phyloP scores from a whole-genome alignment of 1,140 invertebrate genomes.

The Eupeodes corollae region DNA sequence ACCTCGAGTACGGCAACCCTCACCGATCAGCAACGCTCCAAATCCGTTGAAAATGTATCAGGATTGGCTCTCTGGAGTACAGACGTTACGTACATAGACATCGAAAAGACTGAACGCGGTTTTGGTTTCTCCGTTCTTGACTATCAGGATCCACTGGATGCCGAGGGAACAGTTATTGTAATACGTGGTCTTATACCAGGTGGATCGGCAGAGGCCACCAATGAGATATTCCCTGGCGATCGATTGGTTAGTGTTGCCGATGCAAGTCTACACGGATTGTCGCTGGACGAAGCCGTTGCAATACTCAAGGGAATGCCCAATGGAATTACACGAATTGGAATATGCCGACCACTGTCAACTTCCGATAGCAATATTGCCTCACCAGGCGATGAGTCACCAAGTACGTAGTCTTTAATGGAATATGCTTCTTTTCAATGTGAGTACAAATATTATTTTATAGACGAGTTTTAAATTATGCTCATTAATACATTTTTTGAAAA shows the following conservation, averaged over 20 bases:
- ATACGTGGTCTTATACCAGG: slow-evolving; percentile 86
- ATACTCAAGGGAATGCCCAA: slow-evolving; percentile 74
- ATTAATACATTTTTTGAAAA: no score
- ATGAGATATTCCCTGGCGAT: slow-evolving; percentile 83
- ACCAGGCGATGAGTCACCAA: slow-evolving; percentile 22
- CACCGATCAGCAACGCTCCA: slow-evolving; percentile 52
- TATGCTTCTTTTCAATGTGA: slow-evolving; percentile 13
- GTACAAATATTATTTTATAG: no score
- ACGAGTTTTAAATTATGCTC: no score
- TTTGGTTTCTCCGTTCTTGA: slow-evolving; percentile 92
- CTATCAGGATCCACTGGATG: slow-evolving; percentile 83
- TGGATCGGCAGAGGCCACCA: slow-evolving; percentile 77
- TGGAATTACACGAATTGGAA: slow-evolving; percentile 72
- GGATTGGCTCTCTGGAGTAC: slow-evolving; percentile 87
- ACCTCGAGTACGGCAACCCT: slow-evolving; percentile 57
- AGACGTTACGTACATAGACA: slow-evolving; percentile 74
- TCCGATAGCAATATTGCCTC: slow-evolving; percentile 42
- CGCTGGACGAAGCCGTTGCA: slow-evolving; percentile 81
- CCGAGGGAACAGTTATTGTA: slow-evolving; percentile 83
- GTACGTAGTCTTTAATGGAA: slow-evolving; percentile 28
- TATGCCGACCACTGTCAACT: slow-evolving; percentile 65
- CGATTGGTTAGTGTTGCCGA: slow-evolving; percentile 81
- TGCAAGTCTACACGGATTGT: slow-evolving; percentile 73
- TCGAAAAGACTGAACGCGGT: slow-evolving; percentile 80
- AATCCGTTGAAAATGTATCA: slow-evolving; percentile 83